Percentiles rank a stretch among this genome's conserved stretches.
These are phyloP conservation scores for Flexamia atlantica DNA, from an alignment of 2,888 invertebrate species.

Conservation along the genomic window DNA sequence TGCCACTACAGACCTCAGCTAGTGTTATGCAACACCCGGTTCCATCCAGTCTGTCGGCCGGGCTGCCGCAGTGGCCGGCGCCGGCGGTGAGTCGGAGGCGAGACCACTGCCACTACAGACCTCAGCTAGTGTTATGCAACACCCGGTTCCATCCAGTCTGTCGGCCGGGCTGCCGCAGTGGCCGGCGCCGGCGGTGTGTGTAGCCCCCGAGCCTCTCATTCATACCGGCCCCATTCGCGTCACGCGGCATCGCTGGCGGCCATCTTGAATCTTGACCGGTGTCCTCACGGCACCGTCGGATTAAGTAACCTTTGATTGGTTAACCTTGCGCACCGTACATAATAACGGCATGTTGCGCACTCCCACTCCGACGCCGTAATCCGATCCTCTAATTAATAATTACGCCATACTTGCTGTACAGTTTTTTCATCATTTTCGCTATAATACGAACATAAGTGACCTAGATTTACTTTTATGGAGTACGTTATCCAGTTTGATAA, in stretches of 20 bases:
- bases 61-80: no score
- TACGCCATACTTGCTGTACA: neutral
- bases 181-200: neutral
- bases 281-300: neutral
- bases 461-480: neutral
- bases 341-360: conserved; percentile 19
- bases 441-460: neutral
- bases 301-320: conserved; percentile 35
- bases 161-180: neutral
- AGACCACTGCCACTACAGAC: neutral
- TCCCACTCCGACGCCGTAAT: neutral
- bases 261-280: conserved; percentile 16
- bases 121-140: neutral
- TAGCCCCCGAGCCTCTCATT: neutral
- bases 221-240: conserved; percentile 4
- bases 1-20: no score
- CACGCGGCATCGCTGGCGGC: conserved; percentile 6
- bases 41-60: no score
- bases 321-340: conserved; percentile 30
- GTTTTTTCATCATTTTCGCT: neutral
- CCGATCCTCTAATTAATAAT: conserved; percentile 7
- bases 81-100: neutral
- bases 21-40: no score
- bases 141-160: neutral
- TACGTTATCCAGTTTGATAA: neutral